These are phyloP conservation scores for Agriopis aurantiaria DNA, from an alignment of 2,888 invertebrate genomes.

Conservation along the genomic window DNA sequence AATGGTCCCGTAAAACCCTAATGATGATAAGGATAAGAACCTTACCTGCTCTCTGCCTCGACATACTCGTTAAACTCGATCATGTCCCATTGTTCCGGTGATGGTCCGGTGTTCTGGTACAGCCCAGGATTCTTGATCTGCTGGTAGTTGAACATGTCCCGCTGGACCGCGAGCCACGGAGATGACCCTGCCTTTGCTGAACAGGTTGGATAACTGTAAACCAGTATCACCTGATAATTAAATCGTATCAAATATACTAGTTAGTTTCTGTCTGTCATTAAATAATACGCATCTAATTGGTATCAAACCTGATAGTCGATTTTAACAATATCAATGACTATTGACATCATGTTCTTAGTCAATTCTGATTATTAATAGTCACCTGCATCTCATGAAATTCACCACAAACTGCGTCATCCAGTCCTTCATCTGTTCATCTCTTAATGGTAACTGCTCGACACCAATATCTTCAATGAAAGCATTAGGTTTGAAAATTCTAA, in stretches of 20 bases:
- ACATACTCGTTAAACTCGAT: constrained; percentile 28
- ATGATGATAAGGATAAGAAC: no score
- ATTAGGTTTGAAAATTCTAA: constrained; percentile 72
- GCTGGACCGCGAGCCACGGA: constrained; percentile 27
- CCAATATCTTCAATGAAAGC: constrained; percentile 30
- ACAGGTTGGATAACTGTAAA: constrained; percentile 36
- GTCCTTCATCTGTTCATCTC: constrained; percentile 60
- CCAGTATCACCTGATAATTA: neutral
- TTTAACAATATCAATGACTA: no score
- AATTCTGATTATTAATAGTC: constrained; percentile 31
- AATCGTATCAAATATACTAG: no score
- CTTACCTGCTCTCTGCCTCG: constrained; percentile 24
- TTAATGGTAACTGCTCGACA: constrained; percentile 59
- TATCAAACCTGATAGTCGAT: no score
- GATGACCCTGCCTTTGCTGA: neutral
- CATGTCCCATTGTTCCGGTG: constrained; percentile 26
- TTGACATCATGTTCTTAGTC: constrained; percentile 44
- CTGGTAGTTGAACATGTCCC: constrained; percentile 28
- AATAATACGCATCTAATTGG: no score
- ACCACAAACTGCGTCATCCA: constrained; percentile 66
- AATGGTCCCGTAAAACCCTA: no score
- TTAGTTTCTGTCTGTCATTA: no score
- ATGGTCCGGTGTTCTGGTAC: constrained; percentile 19
- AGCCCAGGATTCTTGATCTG: constrained; percentile 15
- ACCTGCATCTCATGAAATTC: constrained; percentile 71